Evolutionary conservation across 2,113 vertebrate species (phyloP).

Genomic region (Albula glossodonta): DNA sequence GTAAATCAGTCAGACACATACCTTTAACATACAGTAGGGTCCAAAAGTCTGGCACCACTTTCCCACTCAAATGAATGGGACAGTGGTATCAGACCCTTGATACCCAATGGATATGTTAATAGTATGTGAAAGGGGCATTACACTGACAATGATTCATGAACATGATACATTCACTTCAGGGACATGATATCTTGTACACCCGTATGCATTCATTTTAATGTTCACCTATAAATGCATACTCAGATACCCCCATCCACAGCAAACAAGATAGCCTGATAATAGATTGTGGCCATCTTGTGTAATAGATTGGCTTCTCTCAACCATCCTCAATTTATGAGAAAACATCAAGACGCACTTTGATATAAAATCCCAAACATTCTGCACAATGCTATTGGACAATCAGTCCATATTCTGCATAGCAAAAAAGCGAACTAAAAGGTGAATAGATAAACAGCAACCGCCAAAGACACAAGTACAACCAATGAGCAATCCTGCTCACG

Average conservation of each 20-base stretch:
- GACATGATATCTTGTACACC: neutral
- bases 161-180: neutral
- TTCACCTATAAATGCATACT: neutral
- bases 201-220: neutral
- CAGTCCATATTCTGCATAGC: neutral
- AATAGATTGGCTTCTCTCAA: neutral
- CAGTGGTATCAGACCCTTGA: neutral
- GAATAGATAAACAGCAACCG: constrained; percentile 6
- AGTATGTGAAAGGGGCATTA: no score
- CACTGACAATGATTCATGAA: no score
- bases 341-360: neutral
- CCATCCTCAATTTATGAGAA: neutral
- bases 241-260: neutral
- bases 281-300: constrained; percentile 39
- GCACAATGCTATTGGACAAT: neutral
- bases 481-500: neutral
- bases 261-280: neutral
- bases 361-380: neutral
- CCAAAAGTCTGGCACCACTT: no score
- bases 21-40: no score
- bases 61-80: neutral
- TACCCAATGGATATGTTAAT: no score
- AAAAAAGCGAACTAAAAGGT: constrained; percentile 7
- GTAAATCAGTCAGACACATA: neutral
- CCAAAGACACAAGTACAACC: constrained; percentile 14